These are phyloP conservation scores for Triplophysa dalaica DNA, from an alignment of 2,113 vertebrate genomes.

Conservation along the genomic window DNA sequence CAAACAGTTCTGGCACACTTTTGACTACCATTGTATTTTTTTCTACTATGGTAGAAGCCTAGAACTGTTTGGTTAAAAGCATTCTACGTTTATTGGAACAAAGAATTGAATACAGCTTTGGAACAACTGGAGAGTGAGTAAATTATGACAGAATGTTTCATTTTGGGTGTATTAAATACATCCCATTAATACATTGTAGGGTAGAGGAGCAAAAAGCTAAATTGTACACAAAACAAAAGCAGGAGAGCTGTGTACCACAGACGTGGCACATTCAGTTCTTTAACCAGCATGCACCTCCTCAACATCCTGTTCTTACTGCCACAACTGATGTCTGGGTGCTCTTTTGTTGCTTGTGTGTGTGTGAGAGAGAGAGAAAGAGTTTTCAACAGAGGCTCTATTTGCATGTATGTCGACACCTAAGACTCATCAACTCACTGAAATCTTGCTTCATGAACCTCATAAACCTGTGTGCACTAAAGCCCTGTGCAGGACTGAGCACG, in stretches of 20 bases:
- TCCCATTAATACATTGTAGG: not conserved
- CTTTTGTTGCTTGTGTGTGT: not conserved
- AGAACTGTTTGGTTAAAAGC: too few species aligned
- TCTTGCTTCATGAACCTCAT: slow-evolving; percentile 41
- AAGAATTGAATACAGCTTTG: too few species aligned
- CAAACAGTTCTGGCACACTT: too few species aligned
- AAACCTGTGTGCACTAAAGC: slow-evolving; percentile 57
- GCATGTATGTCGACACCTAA: slow-evolving; percentile 20
- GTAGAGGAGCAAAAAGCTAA: not conserved
- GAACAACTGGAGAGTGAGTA: too few species aligned
- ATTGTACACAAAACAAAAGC: slow-evolving; percentile 28
- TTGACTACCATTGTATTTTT: too few species aligned
- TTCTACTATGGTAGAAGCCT: too few species aligned
- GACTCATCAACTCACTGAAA: not conserved
- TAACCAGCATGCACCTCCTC: slow-evolving; percentile 37
- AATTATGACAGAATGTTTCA: too few species aligned
- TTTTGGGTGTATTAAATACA: too few species aligned
- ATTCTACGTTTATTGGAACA: too few species aligned
- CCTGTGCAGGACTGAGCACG: slow-evolving; percentile 6
- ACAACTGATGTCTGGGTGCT: slow-evolving; percentile 36
- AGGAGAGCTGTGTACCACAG: slow-evolving; percentile 16
- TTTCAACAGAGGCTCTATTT: slow-evolving; percentile 19
- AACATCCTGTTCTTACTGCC: slow-evolving; percentile 35
- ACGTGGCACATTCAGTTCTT: slow-evolving; percentile 34
- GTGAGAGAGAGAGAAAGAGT: not conserved